A percentile compares a stretch with the other conserved stretches of the same genome.
These are phyloP conservation scores for Carterocephalus palaemon DNA, from an alignment of 2,888 invertebrate genomes.

Conservation along the genomic window DNA sequence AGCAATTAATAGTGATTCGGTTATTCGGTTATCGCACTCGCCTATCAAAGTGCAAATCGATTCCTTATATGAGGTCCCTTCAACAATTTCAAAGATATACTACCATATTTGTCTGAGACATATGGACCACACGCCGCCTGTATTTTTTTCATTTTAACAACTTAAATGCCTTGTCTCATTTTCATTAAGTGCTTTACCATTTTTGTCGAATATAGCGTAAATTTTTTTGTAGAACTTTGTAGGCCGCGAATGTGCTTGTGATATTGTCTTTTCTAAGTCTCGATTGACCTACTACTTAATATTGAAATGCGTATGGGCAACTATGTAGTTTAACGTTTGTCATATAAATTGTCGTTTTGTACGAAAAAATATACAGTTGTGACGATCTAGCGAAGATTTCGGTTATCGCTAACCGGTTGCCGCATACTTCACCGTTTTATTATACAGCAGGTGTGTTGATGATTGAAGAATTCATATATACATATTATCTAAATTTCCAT, in stretches of 20 bases:
- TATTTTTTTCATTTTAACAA: slow-evolving; percentile 25
- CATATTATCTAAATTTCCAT: too few species aligned
- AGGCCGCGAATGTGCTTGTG: too few species aligned
- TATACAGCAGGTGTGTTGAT: slow-evolving; percentile 17
- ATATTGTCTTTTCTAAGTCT: too few species aligned
- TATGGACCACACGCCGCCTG: slow-evolving; percentile 45
- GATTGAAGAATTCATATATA: slow-evolving; percentile 13
- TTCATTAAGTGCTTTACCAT: too few species aligned
- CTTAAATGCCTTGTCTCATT: too few species aligned
- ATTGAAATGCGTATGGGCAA: too few species aligned
- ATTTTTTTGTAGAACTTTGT: too few species aligned
- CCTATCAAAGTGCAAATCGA: slow-evolving; percentile 27
- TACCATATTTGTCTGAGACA: slow-evolving; percentile 41
- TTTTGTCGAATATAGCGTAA: too few species aligned
- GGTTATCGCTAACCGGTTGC: slow-evolving; percentile 15
- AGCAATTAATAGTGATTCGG: slow-evolving; percentile 16
- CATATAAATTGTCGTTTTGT: too few species aligned
- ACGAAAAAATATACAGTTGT: too few species aligned
- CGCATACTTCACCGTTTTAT: slow-evolving; percentile 12
- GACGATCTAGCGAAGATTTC: slow-evolving; percentile 8
- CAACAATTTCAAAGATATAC: slow-evolving; percentile 28
- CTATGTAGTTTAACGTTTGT: too few species aligned
- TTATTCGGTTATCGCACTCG: slow-evolving; percentile 14
- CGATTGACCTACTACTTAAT: too few species aligned
- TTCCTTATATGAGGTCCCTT: slow-evolving; percentile 25